Evolutionary conservation across 2,797 vertebrate genomes (phyloP), one percentile per base, ranked within the genome.

Genomic region (Chaetophractus vellerosus): DNA sequence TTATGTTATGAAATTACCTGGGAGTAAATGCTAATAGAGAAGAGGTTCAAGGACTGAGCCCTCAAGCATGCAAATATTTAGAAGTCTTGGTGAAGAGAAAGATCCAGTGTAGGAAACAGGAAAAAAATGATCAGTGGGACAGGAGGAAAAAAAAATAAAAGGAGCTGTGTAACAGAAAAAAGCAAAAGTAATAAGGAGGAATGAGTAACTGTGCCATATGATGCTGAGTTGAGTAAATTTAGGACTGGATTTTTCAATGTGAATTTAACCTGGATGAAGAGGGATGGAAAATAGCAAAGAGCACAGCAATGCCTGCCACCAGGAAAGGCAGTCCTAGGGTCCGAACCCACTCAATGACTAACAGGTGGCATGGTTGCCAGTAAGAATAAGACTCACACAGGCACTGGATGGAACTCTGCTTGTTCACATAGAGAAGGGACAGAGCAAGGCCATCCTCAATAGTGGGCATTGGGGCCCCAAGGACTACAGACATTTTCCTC

Each of bases 1-100:
- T 75, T 94, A 48, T 74, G 91, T 87, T 23, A 59, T 66, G 36
- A 86, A 94, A 80, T 80, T 50, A 59, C 28, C 38, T 91, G 18
- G 74, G 61, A 61, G 14, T 75, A n/a, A 68, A 28, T 41, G 33
- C 75, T 75, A 75, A 91, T 50, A 87, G 48, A 21, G 33, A 69
- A 90, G n/a, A 86, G 6, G 38, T 19, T 75, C 26, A 81, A 74
- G 38, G 24, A 41, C 21, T 28, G 33, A 86, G 28, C 38, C 72
- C 19, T 66, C 3, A 80, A n/a, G 74, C 26, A 80, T 6, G 45
- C 41, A 68, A 81, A 41, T 26, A 55, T 1, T 85, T 38, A 74
- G 74, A 85, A 66, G 1, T 91, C n/a, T 86, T 38, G 33, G 16
- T 87, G 33, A 81, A 50, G 26, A 16, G 24, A 91, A 72, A 31